Conservation (phyloP, 2,113 vertebrate species). For the Istiophorus platypterus region DNA sequence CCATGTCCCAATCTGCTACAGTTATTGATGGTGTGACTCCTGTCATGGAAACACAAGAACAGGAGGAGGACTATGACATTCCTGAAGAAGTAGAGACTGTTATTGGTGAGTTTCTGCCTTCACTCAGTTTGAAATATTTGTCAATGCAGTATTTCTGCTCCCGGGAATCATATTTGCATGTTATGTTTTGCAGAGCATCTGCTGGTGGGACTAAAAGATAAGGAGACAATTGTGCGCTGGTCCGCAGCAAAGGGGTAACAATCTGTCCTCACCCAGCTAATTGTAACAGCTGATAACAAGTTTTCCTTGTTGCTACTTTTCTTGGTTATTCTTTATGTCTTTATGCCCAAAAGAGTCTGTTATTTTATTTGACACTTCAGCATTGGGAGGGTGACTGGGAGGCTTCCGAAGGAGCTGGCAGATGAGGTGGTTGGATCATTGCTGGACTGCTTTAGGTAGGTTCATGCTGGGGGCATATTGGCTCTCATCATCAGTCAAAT, state of each 20-base stretch:
- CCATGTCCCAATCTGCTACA: conserved; percentile 57
- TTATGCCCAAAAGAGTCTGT: conserved; percentile 5
- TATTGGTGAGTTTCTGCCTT: conserved; percentile 85
- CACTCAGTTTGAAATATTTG: not conserved
- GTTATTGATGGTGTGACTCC: conserved; percentile 40
- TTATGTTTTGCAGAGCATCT: conserved; percentile 89
- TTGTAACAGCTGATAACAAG: conserved; percentile 6
- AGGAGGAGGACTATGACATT: conserved; percentile 92
- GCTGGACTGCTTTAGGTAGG: conserved; percentile 94
- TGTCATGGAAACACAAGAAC: conserved; percentile 56
- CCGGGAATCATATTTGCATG: not conserved
- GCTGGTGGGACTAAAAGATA: conserved; percentile 94
- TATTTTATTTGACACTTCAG: conserved; percentile 75
- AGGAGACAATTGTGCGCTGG: conserved; percentile 96
- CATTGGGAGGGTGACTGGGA: conserved; percentile 93
- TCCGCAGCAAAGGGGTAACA: conserved; percentile 96
- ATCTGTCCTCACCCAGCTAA: not conserved
- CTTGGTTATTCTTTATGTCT: conserved; percentile 7
- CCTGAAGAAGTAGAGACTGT: conserved; percentile 94
- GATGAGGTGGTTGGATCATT: conserved; percentile 97
- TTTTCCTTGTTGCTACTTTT: conserved; percentile 31
- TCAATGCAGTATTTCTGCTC: not conserved
- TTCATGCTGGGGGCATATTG: not conserved
- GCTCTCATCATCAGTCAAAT: not conserved
- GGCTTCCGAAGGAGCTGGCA: conserved; percentile 93